These are phyloP conservation scores for Larimichthys crocea DNA, from an alignment of 2,113 vertebrate species.

Conservation along the genomic window DNA sequence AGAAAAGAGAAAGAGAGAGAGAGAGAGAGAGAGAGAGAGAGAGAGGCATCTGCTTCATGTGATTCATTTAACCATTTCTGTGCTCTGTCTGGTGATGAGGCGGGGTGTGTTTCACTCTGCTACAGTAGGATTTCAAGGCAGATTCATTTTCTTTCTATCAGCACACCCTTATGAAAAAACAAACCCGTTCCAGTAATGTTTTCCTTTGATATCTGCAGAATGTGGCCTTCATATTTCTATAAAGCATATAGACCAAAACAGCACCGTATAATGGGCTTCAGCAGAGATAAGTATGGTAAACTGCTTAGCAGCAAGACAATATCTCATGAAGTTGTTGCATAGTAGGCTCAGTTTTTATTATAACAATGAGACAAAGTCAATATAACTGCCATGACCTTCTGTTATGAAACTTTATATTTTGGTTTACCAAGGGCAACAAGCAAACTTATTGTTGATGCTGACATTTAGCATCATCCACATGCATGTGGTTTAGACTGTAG, in stretches of 20 bases:
- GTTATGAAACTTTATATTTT: slow-evolving; percentile 60
- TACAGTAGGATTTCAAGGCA: slow-evolving; percentile 61
- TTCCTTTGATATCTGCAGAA: slow-evolving; percentile 45
- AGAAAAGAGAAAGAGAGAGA: slow-evolving; percentile 33
- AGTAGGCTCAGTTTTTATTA: slow-evolving; percentile 25
- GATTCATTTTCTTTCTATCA: slow-evolving; percentile 56
- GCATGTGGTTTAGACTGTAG: slow-evolving; percentile 72
- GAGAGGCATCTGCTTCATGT: slow-evolving; percentile 62
- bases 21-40: slow-evolving; percentile 33
- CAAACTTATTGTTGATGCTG: slow-evolving; percentile 65
- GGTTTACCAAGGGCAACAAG: slow-evolving; percentile 36
- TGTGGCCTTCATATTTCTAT: slow-evolving; percentile 31
- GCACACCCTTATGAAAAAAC: slow-evolving; percentile 31
- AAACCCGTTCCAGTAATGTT: slow-evolving; percentile 28
- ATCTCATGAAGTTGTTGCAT: slow-evolving; percentile 9
- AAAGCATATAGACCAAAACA: slow-evolving; percentile 17
- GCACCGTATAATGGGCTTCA: background rate
- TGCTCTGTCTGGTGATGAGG: slow-evolving; percentile 55
- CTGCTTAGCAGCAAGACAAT: slow-evolving; percentile 6
- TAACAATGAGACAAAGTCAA: slow-evolving; percentile 38
- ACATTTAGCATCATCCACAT: slow-evolving; percentile 75
- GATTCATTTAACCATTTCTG: slow-evolving; percentile 78
- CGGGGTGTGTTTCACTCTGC: slow-evolving; percentile 44
- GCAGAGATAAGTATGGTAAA: slow-evolving; percentile 22
- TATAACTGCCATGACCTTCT: slow-evolving; percentile 51